These are phyloP conservation scores for Augochlora pura DNA, from an alignment of 1,140 invertebrate species.

Conservation along the genomic window DNA sequence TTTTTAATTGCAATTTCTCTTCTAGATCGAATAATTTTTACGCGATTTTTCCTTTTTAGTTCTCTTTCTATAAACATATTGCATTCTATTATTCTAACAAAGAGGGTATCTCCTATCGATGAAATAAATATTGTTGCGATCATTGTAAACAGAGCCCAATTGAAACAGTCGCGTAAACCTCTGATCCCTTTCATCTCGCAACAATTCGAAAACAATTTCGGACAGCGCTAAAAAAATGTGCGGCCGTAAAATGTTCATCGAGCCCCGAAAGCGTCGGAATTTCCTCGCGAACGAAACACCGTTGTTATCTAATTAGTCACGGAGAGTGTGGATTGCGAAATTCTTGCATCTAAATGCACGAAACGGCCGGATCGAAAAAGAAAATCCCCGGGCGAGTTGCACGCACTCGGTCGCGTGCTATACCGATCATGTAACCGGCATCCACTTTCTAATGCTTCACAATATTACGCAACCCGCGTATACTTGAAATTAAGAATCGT, in stretches of 20 bases:
- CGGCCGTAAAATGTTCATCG: not conserved
- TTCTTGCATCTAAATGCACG: not conserved
- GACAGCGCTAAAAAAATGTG: too few species aligned
- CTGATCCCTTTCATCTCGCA: too few species aligned
- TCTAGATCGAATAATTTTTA: too few species aligned
- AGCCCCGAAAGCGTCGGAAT: not conserved
- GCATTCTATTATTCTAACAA: too few species aligned
- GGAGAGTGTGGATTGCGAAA: not conserved
- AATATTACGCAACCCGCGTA: conserved; percentile 23
- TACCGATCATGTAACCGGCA: conserved; percentile 42
- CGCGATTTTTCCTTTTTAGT: too few species aligned
- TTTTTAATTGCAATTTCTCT: too few species aligned
- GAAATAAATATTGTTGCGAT: too few species aligned
- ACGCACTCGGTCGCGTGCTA: conserved; percentile 14
- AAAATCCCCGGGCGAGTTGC: conserved; percentile 21
- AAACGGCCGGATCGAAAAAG: not conserved
- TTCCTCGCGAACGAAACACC: not conserved
- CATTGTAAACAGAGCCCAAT: too few species aligned
- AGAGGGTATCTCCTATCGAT: too few species aligned
- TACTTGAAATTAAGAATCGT: conserved; percentile 28
- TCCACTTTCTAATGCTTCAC: conserved; percentile 47
- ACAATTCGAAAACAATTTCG: too few species aligned
- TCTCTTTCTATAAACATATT: too few species aligned
- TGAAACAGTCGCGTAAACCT: too few species aligned
- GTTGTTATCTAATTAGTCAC: conserved; percentile 7